phyloP scores from a whole-genome alignment of 1,140 invertebrate species.

The Medauroidea extradentata region DNA sequence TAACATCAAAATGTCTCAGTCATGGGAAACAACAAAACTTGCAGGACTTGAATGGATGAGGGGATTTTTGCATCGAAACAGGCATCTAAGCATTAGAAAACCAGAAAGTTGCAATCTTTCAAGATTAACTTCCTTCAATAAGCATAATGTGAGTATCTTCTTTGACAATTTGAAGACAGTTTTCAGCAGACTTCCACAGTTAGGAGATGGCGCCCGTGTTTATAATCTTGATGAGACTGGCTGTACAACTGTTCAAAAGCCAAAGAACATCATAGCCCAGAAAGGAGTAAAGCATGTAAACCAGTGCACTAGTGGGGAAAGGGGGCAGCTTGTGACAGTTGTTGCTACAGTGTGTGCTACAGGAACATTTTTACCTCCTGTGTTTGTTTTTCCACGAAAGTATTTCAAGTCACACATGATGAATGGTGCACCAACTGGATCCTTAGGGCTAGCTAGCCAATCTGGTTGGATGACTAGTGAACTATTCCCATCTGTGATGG shows the following conservation, averaged over 20 bases:
- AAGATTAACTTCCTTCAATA: too few relatives aligned
- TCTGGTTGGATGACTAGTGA: too few relatives aligned
- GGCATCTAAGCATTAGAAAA: too few relatives aligned
- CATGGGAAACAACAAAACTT: too few relatives aligned
- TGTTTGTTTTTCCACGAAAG: slow-evolving; percentile 31
- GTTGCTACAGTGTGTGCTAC: slow-evolving; percentile 21
- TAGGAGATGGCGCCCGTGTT: slow-evolving; percentile 24
- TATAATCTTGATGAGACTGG: slow-evolving; percentile 44
- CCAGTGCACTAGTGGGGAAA: slow-evolving; percentile 36
- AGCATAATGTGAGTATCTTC: too few relatives aligned
- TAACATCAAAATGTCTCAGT: too few relatives aligned
- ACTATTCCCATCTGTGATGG: too few relatives aligned
- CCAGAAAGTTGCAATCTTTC: too few relatives aligned
- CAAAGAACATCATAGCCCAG: slow-evolving; percentile 38
- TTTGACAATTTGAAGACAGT: too few relatives aligned
- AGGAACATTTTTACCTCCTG: slow-evolving; percentile 20
- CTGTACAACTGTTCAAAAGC: too few relatives aligned
- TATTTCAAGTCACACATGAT: slow-evolving; percentile 8
- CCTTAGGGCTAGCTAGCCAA: background rate
- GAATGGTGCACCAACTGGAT: slow-evolving; percentile 8
- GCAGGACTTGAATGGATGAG: too few relatives aligned
- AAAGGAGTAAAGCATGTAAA: slow-evolving; percentile 38
- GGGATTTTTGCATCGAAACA: too few relatives aligned
- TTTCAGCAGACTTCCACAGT: slow-evolving; percentile 10
- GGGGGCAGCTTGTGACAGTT: slow-evolving; percentile 41